Conservation (phyloP, 1,140 invertebrate genomes). For the Papilio xuthus region DNA sequence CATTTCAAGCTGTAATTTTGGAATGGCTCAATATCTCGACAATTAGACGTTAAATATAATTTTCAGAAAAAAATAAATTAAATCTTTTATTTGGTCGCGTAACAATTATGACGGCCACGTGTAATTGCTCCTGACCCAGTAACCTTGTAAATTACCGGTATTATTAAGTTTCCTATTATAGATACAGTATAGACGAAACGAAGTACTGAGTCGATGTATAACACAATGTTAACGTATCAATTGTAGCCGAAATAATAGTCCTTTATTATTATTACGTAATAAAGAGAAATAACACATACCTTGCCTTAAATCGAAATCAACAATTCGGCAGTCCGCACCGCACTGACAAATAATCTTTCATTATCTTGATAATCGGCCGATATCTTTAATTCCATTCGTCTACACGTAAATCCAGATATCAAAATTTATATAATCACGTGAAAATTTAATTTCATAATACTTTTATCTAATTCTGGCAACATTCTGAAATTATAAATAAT, state of each 20-base stretch:
- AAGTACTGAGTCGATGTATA: neutral
- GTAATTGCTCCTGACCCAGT: conserved; percentile 18
- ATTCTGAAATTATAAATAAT: neutral
- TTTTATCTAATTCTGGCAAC: neutral
- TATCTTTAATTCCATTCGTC: conserved; percentile 20
- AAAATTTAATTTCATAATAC: conserved; percentile 30
- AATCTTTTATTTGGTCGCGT: neutral
- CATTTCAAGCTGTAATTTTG: too few relatives aligned
- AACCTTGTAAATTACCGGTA: conserved; percentile 2
- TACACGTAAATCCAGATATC: conserved; percentile 42
- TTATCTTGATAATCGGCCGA: conserved; percentile 42
- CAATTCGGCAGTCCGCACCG: conserved; percentile 11
- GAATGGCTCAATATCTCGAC: too few relatives aligned
- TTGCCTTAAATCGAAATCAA: neutral
- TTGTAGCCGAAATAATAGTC: neutral
- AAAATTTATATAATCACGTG: conserved; percentile 76
- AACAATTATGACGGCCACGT: neutral
- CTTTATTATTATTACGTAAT: conserved; percentile 6
- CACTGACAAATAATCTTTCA: neutral
- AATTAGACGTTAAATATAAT: too few relatives aligned
- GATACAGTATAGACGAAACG: neutral
- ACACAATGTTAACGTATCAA: neutral
- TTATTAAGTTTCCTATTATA: neutral
- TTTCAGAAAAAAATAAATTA: too few relatives aligned
- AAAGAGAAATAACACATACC: neutral